phyloP scores from a whole-genome alignment of 2,888 invertebrate species.

The Stenchaetothrips biformis region DNA sequence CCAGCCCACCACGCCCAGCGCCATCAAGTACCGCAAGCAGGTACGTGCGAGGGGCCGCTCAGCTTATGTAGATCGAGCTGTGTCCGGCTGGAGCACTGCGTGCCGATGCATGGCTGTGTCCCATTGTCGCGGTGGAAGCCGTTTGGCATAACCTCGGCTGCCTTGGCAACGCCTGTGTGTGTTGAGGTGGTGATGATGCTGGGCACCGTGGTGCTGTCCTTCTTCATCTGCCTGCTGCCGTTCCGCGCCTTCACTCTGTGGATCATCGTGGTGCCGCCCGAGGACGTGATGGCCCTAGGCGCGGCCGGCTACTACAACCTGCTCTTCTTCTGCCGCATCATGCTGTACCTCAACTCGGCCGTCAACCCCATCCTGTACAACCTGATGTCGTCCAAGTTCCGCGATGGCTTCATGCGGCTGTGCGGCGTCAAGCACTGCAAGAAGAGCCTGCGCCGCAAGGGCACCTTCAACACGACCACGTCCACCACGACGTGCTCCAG shows the following conservation, averaged over 20 bases:
- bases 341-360: slow-evolving; percentile 86
- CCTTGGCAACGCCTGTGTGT: too few species aligned
- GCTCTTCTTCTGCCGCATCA: slow-evolving; percentile 77
- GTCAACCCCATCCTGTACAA: slow-evolving; percentile 89
- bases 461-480: slow-evolving; percentile 62
- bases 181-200: slow-evolving; percentile 72
- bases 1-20: slow-evolving; percentile 38
- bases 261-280: slow-evolving; percentile 69
- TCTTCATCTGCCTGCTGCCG: slow-evolving; percentile 84
- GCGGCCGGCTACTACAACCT: slow-evolving; percentile 79
- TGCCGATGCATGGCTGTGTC: too few species aligned
- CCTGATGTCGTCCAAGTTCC: slow-evolving; percentile 86
- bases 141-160: too few species aligned
- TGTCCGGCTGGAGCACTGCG: too few species aligned
- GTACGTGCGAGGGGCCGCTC: slow-evolving; percentile 41
- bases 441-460: slow-evolving; percentile 58
- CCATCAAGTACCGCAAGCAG: slow-evolving; percentile 70
- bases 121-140: too few species aligned
- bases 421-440: slow-evolving; percentile 50
- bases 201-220: slow-evolving; percentile 81
- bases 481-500: slow-evolving; percentile 46
- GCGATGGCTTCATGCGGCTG: slow-evolving; percentile 70
- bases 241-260: slow-evolving; percentile 83
- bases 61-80: too few species aligned
- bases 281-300: slow-evolving; percentile 56